Conservation (phyloP, 2,113 vertebrate species). For the Elephantulus edwardii region DNA sequence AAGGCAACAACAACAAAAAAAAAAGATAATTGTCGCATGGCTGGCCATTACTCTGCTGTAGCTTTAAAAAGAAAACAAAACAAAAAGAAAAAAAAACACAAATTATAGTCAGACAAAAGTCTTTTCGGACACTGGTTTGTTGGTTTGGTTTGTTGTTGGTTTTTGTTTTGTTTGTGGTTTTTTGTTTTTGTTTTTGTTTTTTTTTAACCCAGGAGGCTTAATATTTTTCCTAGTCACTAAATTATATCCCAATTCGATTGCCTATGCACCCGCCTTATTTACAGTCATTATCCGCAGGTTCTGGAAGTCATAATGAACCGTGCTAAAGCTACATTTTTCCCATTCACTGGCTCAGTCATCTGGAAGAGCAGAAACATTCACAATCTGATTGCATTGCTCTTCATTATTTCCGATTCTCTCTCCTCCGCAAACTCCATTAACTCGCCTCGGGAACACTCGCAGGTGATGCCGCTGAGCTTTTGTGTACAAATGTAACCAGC, state of each 20-base stretch:
- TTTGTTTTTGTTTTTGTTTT: no score
- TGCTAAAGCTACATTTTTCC: constrained; percentile 60
- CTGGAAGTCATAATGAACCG: constrained; percentile 64
- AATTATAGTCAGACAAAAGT: not conserved
- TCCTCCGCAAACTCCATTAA: constrained; percentile 55
- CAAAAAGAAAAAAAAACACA: constrained; percentile 37
- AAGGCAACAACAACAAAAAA: no score
- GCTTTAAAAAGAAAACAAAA: constrained; percentile 24
- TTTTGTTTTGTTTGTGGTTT: no score
- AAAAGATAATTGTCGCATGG: not conserved
- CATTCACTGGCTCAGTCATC: constrained; percentile 63
- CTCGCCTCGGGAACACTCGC: constrained; percentile 39
- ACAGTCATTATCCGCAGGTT: constrained; percentile 53
- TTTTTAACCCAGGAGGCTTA: constrained; percentile 32
- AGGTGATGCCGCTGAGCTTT: constrained; percentile 30
- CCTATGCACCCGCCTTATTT: constrained; percentile 45
- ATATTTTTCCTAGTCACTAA: constrained; percentile 59
- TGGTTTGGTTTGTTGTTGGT: no score
- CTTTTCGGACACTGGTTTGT: constrained; percentile 13
- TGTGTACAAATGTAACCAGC: constrained; percentile 49
- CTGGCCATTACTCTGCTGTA: not conserved
- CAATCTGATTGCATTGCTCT: constrained; percentile 55
- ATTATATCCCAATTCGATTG: constrained; percentile 1
- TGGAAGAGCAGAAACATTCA: constrained; percentile 59
- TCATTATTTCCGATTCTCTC: constrained; percentile 46